These are phyloP conservation scores for Platyscapa corneri DNA, from an alignment of 1,140 invertebrate genomes.

Conservation along the genomic window DNA sequence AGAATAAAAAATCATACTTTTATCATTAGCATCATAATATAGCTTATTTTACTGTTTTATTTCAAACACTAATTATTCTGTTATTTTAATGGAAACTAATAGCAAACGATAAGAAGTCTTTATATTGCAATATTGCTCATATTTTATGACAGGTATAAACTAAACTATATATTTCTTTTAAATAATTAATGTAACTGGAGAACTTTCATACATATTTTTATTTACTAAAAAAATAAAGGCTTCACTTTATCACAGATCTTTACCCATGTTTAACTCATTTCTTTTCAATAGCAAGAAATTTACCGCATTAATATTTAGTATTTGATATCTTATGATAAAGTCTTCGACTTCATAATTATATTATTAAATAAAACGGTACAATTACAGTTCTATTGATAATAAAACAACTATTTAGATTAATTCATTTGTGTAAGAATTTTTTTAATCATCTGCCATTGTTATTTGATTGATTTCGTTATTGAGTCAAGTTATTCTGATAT, in stretches of 20 bases:
- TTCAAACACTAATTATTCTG: not conserved
- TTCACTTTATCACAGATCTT: not conserved
- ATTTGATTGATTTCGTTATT: not conserved
- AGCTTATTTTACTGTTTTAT: conserved; percentile 5
- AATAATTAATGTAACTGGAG: conserved; percentile 1
- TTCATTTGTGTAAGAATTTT: not conserved
- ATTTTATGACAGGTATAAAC: conserved; percentile 3
- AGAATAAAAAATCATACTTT: not conserved
- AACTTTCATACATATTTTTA: not conserved
- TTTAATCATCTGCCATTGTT: not conserved
- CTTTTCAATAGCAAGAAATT: not conserved
- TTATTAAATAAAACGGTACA: not conserved
- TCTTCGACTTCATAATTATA: not conserved
- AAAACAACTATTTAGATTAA: not conserved
- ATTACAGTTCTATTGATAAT: not conserved
- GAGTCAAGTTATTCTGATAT: not conserved
- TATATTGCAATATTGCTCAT: not conserved
- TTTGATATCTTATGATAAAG: not conserved
- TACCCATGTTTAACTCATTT: not conserved
- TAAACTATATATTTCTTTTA: not conserved
- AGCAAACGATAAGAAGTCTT: conserved; percentile 1
- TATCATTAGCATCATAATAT: conserved; percentile 8
- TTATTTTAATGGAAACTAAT: conserved; percentile 1
- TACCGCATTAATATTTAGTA: not conserved
- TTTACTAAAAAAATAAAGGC: not conserved